Conservation (phyloP, 35 echinoderm and acorn worm species). For the Ptychodera flava region DNA sequence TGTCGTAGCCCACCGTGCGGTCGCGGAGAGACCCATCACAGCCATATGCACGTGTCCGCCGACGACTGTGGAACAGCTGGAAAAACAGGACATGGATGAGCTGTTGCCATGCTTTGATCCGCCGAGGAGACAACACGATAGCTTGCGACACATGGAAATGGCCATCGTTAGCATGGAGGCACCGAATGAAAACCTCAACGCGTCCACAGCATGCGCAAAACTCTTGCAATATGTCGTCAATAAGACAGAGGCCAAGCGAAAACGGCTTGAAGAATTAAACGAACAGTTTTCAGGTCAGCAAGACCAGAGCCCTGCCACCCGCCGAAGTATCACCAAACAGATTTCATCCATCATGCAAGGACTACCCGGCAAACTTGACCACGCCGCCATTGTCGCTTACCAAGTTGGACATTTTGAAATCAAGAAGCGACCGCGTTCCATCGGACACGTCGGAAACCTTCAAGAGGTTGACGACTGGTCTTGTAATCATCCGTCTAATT, state of each 20-base stretch:
- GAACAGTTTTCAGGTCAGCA: no score
- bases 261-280: not conserved
- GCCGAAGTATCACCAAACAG: not conserved
- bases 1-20: slow-evolving; percentile 19
- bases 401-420: slow-evolving; percentile 3
- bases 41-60: not conserved
- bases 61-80: not conserved
- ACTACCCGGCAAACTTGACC: slow-evolving; percentile 42
- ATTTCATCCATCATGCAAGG: not conserved
- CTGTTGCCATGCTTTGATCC: not conserved
- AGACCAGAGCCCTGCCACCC: not conserved
- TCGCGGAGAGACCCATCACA: not conserved
- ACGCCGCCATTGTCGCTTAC: slow-evolving; percentile 38
- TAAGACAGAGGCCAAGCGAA: slow-evolving; percentile 13
- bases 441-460: no score
- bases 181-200: slow-evolving; percentile 1
- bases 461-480: no score
- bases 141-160: slow-evolving; percentile 2
- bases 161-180: not conserved
- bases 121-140: slow-evolving; percentile 15
- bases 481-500: no score
- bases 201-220: slow-evolving; percentile 11
- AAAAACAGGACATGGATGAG: not conserved
- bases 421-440: no score
- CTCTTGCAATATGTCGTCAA: slow-evolving; percentile 29